Base-by-base conservation (phyloP, 2,113 vertebrate genomes). In the Oncorhynchus keta region DNA sequence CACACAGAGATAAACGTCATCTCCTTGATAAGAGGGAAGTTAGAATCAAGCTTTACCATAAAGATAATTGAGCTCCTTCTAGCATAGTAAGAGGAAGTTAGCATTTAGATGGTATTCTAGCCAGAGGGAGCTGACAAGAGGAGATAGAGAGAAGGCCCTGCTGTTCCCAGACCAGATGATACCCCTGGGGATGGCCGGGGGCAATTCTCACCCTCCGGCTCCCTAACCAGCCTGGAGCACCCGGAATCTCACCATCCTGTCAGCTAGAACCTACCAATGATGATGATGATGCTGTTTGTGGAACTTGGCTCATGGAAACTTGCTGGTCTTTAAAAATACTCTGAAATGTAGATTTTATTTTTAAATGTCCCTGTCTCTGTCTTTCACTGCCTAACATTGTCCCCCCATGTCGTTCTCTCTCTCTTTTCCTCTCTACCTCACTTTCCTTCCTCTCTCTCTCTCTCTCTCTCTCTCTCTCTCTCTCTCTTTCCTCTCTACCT, bases 371-470 rank as follows among this genome's bases (percentile, higher is more conserved):
- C 9, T 45, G 39, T 45, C 39, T 45, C 39, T 2, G 39, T 45
- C 39, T 45, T 45, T 45, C 9, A 45, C 39, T 45, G 2, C 8
- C 39, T 45, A 45, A 45, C 9, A 2, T 39, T 35, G 39, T 12
- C 68, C 20, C 68, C 4, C 32, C 16, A 8, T 32, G 20, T 3
- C 6, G n/a, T 57, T 71, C 64, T 68, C 8, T 64, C 18, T 12
- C 48, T 71, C 71, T 86, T 2, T 72, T 78, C 83, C 82, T 72
- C 67, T n/a, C 28, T 49, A 14, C 24, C n/a, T 62, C 18, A 8
- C 62, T 2, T 11, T 28, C 24, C 14, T 62, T 9, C 75, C 2
- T 24, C 24, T 24, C 24, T 24, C 24, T 24, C 24, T 24, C 24
- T 24, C 24, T 24, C 24, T 24, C 24, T 24, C 24, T 24, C 24